phyloP scores from a whole-genome alignment of 1,140 invertebrate genomes.

The Brachystomella parvula region DNA sequence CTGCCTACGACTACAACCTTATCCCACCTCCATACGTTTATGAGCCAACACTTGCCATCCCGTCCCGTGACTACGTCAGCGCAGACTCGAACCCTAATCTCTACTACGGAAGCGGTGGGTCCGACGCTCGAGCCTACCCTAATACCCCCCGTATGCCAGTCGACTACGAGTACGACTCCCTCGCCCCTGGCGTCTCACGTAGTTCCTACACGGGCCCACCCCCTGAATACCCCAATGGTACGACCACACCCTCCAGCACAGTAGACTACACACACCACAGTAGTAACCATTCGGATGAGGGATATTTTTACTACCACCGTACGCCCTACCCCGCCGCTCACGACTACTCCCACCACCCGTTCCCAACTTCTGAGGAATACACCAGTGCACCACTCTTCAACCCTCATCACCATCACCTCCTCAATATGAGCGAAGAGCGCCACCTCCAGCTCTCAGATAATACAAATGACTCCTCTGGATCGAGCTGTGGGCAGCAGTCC shows the following conservation, averaged over 20 bases:
- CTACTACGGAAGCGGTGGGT: not conserved
- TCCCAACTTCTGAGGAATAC: slow-evolving; percentile 4
- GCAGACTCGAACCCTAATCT: not conserved
- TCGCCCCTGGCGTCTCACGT: not conserved
- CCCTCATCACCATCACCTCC: not conserved
- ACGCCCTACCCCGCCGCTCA: not conserved
- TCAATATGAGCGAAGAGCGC: slow-evolving; percentile 9
- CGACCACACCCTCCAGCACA: slow-evolving; percentile 26
- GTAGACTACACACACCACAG: slow-evolving; percentile 15
- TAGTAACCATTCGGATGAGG: not conserved
- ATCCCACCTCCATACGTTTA: slow-evolving; percentile 17
- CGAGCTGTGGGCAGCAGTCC: slow-evolving; percentile 17
- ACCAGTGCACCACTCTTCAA: not conserved
- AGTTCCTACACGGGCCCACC: not conserved
- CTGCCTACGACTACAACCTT: slow-evolving; percentile 30
- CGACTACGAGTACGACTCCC: slow-evolving; percentile 33
- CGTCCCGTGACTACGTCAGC: not conserved
- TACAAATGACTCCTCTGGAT: slow-evolving; percentile 37
- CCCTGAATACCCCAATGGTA: not conserved
- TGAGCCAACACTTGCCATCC: slow-evolving; percentile 12
- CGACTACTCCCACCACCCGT: slow-evolving; percentile 10
- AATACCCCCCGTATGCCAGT: slow-evolving; percentile 30
- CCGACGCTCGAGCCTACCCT: not conserved
- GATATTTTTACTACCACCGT: not conserved
- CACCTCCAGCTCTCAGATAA: slow-evolving; percentile 30